Percentiles rank a stretch among this genome's conserved stretches.
These are phyloP conservation scores for Empidonax alnorum DNA, from an alignment of 2,113 vertebrate genomes.

Conservation along the genomic window DNA sequence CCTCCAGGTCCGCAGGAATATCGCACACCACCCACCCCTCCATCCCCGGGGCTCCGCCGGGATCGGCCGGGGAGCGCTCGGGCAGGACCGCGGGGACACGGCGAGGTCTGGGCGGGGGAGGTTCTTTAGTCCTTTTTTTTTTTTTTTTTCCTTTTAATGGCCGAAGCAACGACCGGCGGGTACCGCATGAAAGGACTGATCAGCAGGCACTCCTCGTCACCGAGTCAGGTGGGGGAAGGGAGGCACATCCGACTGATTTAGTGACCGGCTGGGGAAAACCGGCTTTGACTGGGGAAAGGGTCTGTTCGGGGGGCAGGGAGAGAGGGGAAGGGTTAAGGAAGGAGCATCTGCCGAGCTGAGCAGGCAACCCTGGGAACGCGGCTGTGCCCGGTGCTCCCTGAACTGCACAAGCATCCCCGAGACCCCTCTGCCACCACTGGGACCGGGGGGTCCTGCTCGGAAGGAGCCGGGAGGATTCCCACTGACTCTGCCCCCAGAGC, in stretches of 20 bases:
- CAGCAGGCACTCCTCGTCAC: not conserved
- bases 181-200: not conserved
- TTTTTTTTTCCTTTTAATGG: not conserved
- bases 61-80: not conserved
- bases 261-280: not conserved
- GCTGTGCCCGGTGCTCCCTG: not conserved
- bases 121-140: fast-evolving
- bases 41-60: not conserved
- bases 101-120: not conserved
- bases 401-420: not conserved
- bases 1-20: not conserved
- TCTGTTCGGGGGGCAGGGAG: not conserved
- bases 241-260: not conserved
- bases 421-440: too few relatives aligned
- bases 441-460: not conserved
- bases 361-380: not conserved
- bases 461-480: not conserved
- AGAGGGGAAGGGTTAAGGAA: not conserved
- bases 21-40: not conserved
- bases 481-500: fast-evolving
- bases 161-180: not conserved
- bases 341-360: not conserved
- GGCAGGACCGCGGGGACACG: not conserved
- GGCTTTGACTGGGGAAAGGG: not conserved
- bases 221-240: not conserved